phyloP scores from a whole-genome alignment of 2,888 invertebrate genomes.

The Notocelia uddmanniana region DNA sequence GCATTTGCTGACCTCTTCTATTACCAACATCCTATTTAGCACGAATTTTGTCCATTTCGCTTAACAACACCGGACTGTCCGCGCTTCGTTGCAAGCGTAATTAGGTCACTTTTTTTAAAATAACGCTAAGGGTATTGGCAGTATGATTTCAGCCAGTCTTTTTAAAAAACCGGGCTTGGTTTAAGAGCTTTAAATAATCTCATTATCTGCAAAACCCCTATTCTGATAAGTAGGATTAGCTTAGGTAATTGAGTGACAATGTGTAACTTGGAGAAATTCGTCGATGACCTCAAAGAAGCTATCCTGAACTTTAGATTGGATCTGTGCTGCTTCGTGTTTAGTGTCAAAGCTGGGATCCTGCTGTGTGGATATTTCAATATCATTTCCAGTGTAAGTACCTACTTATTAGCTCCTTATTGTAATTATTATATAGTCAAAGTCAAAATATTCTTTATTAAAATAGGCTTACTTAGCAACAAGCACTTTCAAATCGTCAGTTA shows the following conservation, averaged over 20 bases:
- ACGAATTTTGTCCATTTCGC: constrained; percentile 32
- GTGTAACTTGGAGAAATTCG: constrained; percentile 31
- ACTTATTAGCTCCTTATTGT: too few species aligned
- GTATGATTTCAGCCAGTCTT: not conserved
- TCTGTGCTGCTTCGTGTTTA: constrained; percentile 36
- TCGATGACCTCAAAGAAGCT: constrained; percentile 9
- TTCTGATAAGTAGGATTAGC: not conserved
- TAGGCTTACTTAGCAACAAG: too few species aligned
- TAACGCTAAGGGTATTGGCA: not conserved
- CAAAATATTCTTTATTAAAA: too few species aligned
- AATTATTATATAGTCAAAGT: too few species aligned
- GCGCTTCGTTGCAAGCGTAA: not conserved
- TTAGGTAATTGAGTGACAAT: constrained; percentile 5
- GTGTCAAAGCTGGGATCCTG: constrained; percentile 27
- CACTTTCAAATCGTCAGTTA: too few species aligned
- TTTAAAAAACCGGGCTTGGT: not conserved
- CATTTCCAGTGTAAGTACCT: constrained; percentile 38
- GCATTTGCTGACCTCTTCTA: constrained; percentile 24
- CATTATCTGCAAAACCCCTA: not conserved
- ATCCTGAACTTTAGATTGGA: constrained; percentile 35
- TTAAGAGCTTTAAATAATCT: not conserved
- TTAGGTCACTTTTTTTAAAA: constrained; percentile 14
- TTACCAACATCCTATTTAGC: constrained; percentile 40
- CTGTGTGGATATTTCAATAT: constrained; percentile 35
- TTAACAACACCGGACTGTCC: constrained; percentile 10